Base-by-base conservation (phyloP, 2,888 invertebrate species). In the Apamea sordens region DNA sequence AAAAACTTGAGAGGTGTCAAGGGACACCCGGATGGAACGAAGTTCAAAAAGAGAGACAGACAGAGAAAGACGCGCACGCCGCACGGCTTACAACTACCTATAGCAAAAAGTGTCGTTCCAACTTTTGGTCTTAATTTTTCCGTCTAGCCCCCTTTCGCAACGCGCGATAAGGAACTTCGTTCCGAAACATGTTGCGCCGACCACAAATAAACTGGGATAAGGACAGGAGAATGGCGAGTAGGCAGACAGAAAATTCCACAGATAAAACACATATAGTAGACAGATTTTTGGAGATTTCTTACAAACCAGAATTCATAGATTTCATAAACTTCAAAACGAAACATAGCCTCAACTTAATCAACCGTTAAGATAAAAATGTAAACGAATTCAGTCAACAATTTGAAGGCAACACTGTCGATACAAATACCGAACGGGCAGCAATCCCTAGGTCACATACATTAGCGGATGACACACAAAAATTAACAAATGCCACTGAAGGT, bases 381-480 rank as follows among this genome's bases (percentile, higher is more conserved):
- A 75, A 82, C 65, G n/a, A 77, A 79, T 75, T 82, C 64, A 24
- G 32, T 74, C 75, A 85, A 88, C 71, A 83, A 59, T 50, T 61
- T 15, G 81, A 86, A 83, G 85, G 83, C 41, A 79, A 80, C 15
- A 72, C 8, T 59, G 24, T 1, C n/a, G 65, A 79, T 78, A 73
- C 63, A 63, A 82, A 78, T 67, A 75, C 44, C 64, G 53, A 71
- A 83, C 44, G 63, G 32, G 36, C 77, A 78, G 70, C 61, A 47
- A 65, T 83, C 36, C 67, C 64, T 88, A 79, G 82, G 75, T 76
- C 83, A 85, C 13, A 80, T 59, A 63, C 69, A 77, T 88, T 86
- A 86, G 80, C 82, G 56, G 86, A 77, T 78, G 84, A 89, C 84
- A 85, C 67, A 84, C 80, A 84, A 84, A 88, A 79, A 82, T 79